Evolutionary conservation across 2,113 vertebrate species (phyloP).

Genomic region (Heterochromis multidens): DNA sequence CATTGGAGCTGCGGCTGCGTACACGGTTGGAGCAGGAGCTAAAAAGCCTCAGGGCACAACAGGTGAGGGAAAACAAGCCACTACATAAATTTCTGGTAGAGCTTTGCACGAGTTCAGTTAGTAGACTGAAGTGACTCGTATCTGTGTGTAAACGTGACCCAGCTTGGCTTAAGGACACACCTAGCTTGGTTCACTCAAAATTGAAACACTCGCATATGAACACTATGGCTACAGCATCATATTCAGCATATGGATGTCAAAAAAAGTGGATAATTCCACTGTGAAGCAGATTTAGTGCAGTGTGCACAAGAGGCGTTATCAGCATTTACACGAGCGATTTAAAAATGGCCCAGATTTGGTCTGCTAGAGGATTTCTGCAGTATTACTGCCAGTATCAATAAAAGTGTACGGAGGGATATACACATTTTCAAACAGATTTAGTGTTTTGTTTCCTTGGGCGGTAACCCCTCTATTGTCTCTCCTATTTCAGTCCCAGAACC

Average conservation of each 20-base stretch:
- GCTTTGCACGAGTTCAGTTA: neutral
- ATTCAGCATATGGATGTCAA: no score
- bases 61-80: constrained; percentile 74
- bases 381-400: neutral
- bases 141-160: neutral
- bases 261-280: no score
- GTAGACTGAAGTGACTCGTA: neutral
- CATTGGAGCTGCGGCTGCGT: constrained; percentile 87
- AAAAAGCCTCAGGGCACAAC: constrained; percentile 89
- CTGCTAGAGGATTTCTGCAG: neutral
- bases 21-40: constrained; percentile 94
- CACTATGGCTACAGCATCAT: no score
- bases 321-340: no score
- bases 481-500: constrained; percentile 48
- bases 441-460: neutral
- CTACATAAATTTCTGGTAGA: neutral
- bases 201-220: neutral
- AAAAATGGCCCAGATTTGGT: neutral
- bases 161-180: neutral
- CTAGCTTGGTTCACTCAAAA: neutral
- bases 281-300: no score
- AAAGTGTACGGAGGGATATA: neutral
- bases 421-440: neutral
- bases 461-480: neutral
- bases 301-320: no score